Evolutionary conservation across 2,113 vertebrate genomes (phyloP).

Genomic region (Solea solea): DNA sequence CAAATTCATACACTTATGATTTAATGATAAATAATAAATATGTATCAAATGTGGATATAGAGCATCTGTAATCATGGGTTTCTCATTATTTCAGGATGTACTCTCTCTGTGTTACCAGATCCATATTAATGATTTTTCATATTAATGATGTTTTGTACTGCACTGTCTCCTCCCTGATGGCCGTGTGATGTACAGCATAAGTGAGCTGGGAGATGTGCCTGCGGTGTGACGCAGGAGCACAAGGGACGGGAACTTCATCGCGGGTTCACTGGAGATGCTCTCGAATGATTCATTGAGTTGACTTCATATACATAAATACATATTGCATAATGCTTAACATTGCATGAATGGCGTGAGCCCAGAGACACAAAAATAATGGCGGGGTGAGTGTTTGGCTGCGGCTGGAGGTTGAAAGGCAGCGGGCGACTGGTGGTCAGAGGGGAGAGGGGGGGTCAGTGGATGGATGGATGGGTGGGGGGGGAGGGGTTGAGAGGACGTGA

Average conservation of each 20-base stretch:
- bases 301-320: constrained; percentile 58
- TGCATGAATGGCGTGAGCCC: not conserved
- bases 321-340: constrained; percentile 39
- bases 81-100: constrained; percentile 67
- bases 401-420: constrained; percentile 23
- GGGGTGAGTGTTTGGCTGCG: constrained; percentile 14
- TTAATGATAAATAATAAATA: constrained; percentile 59
- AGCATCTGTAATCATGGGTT: constrained; percentile 54
- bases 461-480: not conserved
- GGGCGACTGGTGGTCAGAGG: constrained; percentile 10
- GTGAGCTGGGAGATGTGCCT: constrained; percentile 20
- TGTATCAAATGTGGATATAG: constrained; percentile 25
- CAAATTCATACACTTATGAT: constrained; percentile 21
- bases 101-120: constrained; percentile 46
- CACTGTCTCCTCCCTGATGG: constrained; percentile 48
- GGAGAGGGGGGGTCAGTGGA: not conserved
- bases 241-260: constrained; percentile 41
- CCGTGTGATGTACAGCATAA: constrained; percentile 48
- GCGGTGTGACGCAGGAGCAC: constrained; percentile 35
- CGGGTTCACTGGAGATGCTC: constrained; percentile 36
- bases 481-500: not conserved
- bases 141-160: constrained; percentile 66
- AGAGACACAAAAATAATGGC: constrained; percentile 10
- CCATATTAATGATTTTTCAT: constrained; percentile 69
- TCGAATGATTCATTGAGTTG: constrained; percentile 35